Evolutionary conservation across 2,113 vertebrate genomes (phyloP).

Genomic region (Promerops cafer): DNA sequence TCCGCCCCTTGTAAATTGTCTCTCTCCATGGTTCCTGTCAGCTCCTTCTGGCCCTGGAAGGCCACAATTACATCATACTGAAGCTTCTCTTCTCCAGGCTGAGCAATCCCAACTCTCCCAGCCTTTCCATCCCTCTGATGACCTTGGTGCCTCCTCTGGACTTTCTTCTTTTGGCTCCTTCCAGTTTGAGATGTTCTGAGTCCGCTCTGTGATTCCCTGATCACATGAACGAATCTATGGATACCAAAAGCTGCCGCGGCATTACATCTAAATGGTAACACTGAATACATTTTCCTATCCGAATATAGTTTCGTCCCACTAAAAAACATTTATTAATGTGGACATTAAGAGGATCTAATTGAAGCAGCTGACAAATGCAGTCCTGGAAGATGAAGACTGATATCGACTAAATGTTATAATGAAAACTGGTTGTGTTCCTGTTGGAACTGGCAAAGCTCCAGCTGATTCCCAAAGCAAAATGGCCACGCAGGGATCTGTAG

Average conservation of each 20-base stretch:
- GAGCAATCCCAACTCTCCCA: background rate
- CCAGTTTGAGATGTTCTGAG: background rate
- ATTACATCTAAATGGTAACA: background rate
- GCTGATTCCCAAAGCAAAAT: background rate
- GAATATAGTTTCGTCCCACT: background rate
- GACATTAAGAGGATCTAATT: background rate
- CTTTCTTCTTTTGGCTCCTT: background rate
- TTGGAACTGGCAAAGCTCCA: background rate
- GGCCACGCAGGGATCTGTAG: fast-evolving
- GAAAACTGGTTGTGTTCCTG: background rate
- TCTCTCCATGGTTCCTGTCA: background rate
- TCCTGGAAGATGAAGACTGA: background rate
- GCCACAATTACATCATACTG: fast-evolving
- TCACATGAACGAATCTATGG: background rate
- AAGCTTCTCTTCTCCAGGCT: background rate
- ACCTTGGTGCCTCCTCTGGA: background rate
- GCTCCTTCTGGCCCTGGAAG: background rate
- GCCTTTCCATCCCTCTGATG: background rate
- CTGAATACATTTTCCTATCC: background rate
- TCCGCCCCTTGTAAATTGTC: background rate
- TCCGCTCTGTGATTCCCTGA: background rate
- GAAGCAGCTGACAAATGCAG: background rate
- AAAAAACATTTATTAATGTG: background rate
- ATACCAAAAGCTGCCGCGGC: background rate
- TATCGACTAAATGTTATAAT: background rate